Evolutionary conservation across 2,113 vertebrate species (phyloP).

Genomic region (Callorhinus ursinus): DNA sequence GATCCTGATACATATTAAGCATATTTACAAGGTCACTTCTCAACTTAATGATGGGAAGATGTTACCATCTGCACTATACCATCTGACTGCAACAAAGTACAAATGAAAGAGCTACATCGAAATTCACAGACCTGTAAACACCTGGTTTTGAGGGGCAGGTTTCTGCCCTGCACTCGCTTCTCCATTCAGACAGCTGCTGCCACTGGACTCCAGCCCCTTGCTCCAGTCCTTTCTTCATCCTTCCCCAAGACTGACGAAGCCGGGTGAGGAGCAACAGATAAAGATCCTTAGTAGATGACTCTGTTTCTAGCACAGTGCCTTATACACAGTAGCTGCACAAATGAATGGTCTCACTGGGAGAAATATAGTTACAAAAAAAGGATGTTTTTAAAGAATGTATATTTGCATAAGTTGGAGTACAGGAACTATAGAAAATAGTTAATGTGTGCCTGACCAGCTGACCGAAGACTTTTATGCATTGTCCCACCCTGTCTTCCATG

Average conservation of each 20-base stretch:
- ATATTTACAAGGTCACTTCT: neutral
- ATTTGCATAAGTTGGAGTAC: neutral
- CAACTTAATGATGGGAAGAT: neutral
- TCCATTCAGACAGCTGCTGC: neutral
- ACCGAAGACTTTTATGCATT: neutral
- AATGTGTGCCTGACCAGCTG: neutral
- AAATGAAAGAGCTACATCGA: neutral
- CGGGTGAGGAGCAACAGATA: neutral
- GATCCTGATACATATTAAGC: neutral
- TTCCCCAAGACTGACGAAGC: neutral
- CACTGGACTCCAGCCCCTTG: neutral
- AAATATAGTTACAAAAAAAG: neutral
- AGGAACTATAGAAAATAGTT: neutral
- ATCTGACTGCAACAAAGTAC: neutral
- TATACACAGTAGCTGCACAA: neutral
- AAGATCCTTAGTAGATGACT: neutral
- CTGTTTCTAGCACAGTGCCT: neutral
- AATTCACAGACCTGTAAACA: neutral
- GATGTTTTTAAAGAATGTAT: neutral
- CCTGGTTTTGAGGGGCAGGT: neutral
- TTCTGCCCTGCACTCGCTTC: neutral
- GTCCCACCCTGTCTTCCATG: neutral
- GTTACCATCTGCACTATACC: neutral
- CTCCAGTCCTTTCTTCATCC: neutral
- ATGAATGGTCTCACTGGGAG: neutral